These are phyloP conservation scores for Drosophila littoralis DNA, from an alignment of 1,140 invertebrate species.

Conservation along the genomic window DNA sequence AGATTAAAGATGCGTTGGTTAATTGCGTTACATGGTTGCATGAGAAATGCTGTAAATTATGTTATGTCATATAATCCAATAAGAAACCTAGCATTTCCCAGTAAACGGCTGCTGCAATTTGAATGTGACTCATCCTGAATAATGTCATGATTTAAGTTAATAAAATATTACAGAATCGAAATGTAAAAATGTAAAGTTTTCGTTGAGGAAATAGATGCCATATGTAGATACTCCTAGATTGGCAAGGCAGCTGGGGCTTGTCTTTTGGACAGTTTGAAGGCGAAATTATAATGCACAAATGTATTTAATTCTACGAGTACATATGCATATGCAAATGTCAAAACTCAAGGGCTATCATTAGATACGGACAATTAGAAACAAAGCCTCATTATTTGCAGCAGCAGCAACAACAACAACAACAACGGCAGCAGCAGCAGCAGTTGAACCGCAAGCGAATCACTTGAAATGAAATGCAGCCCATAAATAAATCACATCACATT, in stretches of 20 bases:
- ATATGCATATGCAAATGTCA: constrained; percentile 49
- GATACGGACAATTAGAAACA: constrained; percentile 65
- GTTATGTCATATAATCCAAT: too few species aligned
- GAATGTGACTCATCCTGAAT: too few species aligned
- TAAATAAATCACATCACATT: constrained; percentile 70
- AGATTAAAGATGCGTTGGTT: too few species aligned
- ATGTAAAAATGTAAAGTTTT: too few species aligned
- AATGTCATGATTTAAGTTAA: not conserved
- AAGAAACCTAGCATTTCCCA: too few species aligned
- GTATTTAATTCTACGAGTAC: constrained; percentile 6
- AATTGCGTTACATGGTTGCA: too few species aligned
- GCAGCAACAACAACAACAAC: constrained; percentile 30
- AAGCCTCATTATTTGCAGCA: constrained; percentile 69
- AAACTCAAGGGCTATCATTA: constrained; percentile 63
- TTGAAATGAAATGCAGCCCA: constrained; percentile 71
- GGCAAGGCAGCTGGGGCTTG: constrained; percentile 20
- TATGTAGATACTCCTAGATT: not conserved
- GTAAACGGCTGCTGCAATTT: too few species aligned
- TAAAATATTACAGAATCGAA: constrained; percentile 1
- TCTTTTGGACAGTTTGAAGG: constrained; percentile 43
- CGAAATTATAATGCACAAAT: constrained; percentile 14
- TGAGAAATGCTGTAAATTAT: too few species aligned
- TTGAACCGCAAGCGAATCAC: constrained; percentile 46
- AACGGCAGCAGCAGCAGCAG: constrained; percentile 29
- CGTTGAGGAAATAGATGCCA: not conserved